These are phyloP conservation scores for Bos indicus DNA, from an alignment of 2,113 vertebrate genomes.

Conservation along the genomic window DNA sequence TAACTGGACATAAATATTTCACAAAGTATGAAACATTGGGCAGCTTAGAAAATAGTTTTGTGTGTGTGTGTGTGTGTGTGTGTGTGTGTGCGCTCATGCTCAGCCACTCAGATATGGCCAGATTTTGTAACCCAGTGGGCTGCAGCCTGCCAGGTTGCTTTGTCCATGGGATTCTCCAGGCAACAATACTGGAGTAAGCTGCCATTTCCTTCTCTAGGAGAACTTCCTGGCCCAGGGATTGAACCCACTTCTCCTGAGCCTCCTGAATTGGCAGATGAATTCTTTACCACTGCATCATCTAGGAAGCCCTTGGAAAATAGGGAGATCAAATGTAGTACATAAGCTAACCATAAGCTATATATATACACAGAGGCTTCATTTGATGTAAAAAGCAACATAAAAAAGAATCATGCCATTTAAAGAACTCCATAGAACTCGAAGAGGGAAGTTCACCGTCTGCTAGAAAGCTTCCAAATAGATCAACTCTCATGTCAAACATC, in stretches of 20 bases:
- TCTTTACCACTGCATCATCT: background rate
- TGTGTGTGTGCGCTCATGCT: background rate
- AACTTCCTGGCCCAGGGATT: background rate
- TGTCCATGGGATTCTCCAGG: background rate
- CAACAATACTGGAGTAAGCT: background rate
- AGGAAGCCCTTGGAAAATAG: background rate
- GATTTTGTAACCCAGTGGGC: background rate
- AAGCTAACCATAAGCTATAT: background rate
- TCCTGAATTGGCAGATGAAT: background rate
- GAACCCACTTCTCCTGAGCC: background rate
- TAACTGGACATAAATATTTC: background rate
- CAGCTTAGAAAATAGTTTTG: rapidly evolving
- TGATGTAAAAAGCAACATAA: background rate
- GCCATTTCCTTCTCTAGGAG: background rate
- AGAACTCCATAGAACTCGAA: background rate
- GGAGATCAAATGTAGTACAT: background rate
- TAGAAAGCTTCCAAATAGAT: background rate
- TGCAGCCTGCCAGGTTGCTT: background rate
- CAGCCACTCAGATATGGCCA: background rate
- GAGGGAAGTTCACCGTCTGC: background rate
- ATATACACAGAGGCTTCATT: background rate
- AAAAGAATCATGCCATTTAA: background rate
- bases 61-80: background rate
- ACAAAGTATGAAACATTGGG: background rate
- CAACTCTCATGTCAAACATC: background rate